Evolutionary conservation across 2,888 invertebrate species (phyloP), one percentile per base, ranked within the genome.

Genomic region (Limnephilus marmoratus): DNA sequence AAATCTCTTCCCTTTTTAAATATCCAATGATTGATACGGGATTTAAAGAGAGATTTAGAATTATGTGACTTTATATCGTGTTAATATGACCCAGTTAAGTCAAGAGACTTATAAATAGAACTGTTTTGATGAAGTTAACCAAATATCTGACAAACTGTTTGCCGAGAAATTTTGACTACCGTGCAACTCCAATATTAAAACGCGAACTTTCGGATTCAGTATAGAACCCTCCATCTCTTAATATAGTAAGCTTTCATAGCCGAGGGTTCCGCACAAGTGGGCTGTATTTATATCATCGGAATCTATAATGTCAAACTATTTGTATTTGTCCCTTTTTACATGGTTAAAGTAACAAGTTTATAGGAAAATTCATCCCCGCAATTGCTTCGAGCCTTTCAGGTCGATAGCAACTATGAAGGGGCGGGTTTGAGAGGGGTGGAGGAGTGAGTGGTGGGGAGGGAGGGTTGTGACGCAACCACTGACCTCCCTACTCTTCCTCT

Each of bases 351-450:
- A 31, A 34, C 34, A 29, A 31, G 68, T 68, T 86, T 86, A 86
- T 86, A n/a, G 80, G 34, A 89, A 81, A 89, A 80, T 81, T 34
- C 88, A 89, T 41, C 81, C 80, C 80, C 80, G 80, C 88, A 89
- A 37, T 80, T 80, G 83, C 83, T 41, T 81, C 45, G 81, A 37
- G 91, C 88, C 88, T n/a, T 31, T 29, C 91, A 85, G 91, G 91
- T 91, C 91, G 91, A 92, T 92, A 92, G 90, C 53, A 89, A 89
- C 80, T 89, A 89, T 81, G 49, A 80, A 89, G 88, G 68, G 88
- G 88, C 24, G 68, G 68, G 68, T 68, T 24, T n/a, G 24, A 81
- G 37, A 88, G 91, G 91, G 31, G 37, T 34, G 53, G 37, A 12
- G 81, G 1, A 41, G 87, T 37, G 37, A 37, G 37, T 1, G 12